phyloP scores from a whole-genome alignment of 2,113 vertebrate genomes.

The Bubo blakistoni region DNA sequence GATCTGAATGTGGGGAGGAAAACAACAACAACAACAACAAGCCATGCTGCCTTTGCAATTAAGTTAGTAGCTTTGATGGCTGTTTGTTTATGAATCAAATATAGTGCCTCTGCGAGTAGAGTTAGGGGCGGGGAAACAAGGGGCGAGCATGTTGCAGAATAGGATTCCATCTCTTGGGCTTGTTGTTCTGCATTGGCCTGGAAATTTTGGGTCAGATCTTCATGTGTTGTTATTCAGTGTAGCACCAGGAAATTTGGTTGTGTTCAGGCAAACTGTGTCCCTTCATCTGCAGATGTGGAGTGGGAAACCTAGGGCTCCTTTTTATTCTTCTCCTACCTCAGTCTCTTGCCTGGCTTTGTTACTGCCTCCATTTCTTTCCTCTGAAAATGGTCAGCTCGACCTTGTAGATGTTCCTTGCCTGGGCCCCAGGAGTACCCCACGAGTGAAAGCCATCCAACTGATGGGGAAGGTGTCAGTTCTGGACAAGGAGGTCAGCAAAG shows the following conservation, averaged over 20 bases:
- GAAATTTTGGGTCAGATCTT: neutral
- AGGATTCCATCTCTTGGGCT: neutral
- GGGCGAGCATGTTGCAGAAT: rapidly evolving
- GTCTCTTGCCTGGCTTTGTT: neutral
- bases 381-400: neutral
- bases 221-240: neutral
- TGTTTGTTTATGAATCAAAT: neutral
- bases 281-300: neutral
- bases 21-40: neutral
- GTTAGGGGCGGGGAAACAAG: neutral
- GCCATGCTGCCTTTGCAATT: neutral
- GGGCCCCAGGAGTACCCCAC: rapidly evolving
- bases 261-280: neutral
- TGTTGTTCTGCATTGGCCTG: neutral
- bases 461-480: neutral
- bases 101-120: neutral
- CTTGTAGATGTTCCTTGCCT: neutral
- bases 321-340: neutral
- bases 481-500: neutral
- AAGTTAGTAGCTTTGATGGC: neutral
- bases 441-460: neutral
- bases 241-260: neutral
- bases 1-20: neutral
- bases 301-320: neutral
- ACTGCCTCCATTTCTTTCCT: neutral